Conservation (phyloP, 92 coral and sea anemone genomes). For the Phenganax subtilis region DNA sequence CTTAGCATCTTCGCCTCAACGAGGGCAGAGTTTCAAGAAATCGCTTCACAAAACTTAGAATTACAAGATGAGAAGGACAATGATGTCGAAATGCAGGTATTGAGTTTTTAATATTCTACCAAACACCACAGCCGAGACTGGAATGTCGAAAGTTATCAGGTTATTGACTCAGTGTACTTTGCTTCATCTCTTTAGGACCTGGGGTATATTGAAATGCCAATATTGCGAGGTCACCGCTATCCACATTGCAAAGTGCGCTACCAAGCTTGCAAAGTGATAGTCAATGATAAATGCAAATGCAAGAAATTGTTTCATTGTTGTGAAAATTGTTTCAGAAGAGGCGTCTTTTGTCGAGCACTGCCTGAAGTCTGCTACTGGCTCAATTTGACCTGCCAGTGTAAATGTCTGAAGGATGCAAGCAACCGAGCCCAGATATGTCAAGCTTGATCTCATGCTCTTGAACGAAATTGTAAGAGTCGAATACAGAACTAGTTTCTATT, state of each 20-base stretch:
- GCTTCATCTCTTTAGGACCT: background rate
- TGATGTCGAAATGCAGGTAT: background rate
- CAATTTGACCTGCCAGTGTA: background rate
- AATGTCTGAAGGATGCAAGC: background rate
- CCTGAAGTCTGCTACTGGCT: background rate
- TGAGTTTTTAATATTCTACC: background rate
- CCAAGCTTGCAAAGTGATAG: background rate
- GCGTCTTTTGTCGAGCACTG: background rate
- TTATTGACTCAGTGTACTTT: background rate
- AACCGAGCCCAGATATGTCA: background rate
- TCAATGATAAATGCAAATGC: constrained; percentile 7
- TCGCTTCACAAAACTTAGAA: background rate
- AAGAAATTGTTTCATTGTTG: background rate
- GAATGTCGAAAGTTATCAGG: background rate
- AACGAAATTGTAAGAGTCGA: too few species aligned
- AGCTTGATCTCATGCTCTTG: too few species aligned
- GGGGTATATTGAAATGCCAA: background rate
- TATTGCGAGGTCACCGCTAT: background rate
- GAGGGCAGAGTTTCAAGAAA: background rate
- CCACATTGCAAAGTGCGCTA: constrained; percentile 2
- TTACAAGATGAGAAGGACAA: background rate
- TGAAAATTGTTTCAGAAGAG: background rate
- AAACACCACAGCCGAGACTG: background rate
- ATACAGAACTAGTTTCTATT: too few species aligned
- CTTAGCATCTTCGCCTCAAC: background rate